These are phyloP conservation scores for Neogobius melanostomus DNA, from an alignment of 2,113 vertebrate genomes.

Conservation along the genomic window DNA sequence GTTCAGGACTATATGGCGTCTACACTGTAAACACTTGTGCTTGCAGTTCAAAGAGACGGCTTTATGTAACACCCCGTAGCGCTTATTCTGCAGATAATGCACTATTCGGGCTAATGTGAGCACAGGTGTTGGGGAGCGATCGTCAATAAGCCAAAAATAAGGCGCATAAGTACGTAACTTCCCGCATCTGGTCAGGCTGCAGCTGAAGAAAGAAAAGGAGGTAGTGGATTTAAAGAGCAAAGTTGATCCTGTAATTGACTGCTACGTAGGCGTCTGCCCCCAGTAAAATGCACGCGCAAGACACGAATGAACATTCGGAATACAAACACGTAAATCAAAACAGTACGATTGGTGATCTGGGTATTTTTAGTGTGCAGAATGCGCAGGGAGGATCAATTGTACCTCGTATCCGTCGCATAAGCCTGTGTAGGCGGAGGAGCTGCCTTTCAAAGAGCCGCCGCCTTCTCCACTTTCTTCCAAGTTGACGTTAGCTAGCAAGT, in stretches of 20 bases:
- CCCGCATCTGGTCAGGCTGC: not conserved
- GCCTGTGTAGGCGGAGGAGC: slow-evolving; percentile 55
- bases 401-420: slow-evolving; percentile 75
- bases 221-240: slow-evolving; percentile 2
- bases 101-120: slow-evolving; percentile 1
- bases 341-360: not conserved
- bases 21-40: not conserved
- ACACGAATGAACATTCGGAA: slow-evolving; percentile 12
- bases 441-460: slow-evolving; percentile 50
- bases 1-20: not conserved
- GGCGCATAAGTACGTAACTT: not conserved
- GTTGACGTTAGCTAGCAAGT: slow-evolving; percentile 69
- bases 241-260: slow-evolving; percentile 22
- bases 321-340: not conserved
- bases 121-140: slow-evolving; percentile 1
- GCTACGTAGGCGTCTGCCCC: slow-evolving; percentile 28
- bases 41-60: not conserved
- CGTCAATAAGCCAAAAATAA: not conserved
- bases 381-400: slow-evolving; percentile 14
- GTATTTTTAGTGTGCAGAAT: not conserved
- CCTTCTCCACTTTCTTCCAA: slow-evolving; percentile 68
- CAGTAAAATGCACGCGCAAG: not conserved
- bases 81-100: not conserved
- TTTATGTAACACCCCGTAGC: not conserved
- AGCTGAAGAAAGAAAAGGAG: not conserved